Evolutionary conservation across 1,140 invertebrate species (phyloP), one percentile per base, ranked within the genome.

Genomic region (Caenorhabditis brenneri): DNA sequence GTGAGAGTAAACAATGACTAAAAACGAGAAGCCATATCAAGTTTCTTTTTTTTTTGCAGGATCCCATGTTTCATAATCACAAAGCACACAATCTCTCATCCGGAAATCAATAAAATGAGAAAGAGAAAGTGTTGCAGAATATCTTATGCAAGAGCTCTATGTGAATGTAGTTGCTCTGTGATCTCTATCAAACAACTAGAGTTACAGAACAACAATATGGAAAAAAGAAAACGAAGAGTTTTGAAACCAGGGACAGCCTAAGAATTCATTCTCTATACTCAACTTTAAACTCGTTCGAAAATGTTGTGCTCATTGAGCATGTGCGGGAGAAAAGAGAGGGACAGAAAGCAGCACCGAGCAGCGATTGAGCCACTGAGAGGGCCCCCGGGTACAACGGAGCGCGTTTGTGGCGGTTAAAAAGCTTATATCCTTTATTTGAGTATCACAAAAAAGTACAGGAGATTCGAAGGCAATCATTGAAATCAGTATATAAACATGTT

Each of bases 211-310:
- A 27, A 7, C 12, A 36, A 65, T 19, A 19, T 12, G 22, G 58
- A 16, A 24, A 36, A 36, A 36, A 16, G 0, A 46, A 4, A 74
- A 39, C 15, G 53, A 58, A n/a, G n/a, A 51, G 19, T 7, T 16
- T n/a, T 51, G 15, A n/a, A 16, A 16, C 7, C 7, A n/a, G 49
- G n/a, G 49, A n/a, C 15, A 4, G 7, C 31, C 60, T 16, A 19
- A 36, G 36, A n/a, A 29, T 16, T 74, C 36, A 16, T 42, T 24
- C 9, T 22, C 2, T 27, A 6, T 7, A 6, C 22, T 42, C 65
- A 74, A 74, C 65, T 74, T 74, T 74, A 74, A 74, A 74, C 65
- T 74, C 16, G 65, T 74, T 74, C 65, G 36, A 74, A 74, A 46
- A 27, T 24, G n/a, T 5, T 12, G n/a, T 19, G 58, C 60, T 36